These are phyloP conservation scores for Salminus brasiliensis DNA, from an alignment of 2,113 vertebrate genomes.

Conservation along the genomic window DNA sequence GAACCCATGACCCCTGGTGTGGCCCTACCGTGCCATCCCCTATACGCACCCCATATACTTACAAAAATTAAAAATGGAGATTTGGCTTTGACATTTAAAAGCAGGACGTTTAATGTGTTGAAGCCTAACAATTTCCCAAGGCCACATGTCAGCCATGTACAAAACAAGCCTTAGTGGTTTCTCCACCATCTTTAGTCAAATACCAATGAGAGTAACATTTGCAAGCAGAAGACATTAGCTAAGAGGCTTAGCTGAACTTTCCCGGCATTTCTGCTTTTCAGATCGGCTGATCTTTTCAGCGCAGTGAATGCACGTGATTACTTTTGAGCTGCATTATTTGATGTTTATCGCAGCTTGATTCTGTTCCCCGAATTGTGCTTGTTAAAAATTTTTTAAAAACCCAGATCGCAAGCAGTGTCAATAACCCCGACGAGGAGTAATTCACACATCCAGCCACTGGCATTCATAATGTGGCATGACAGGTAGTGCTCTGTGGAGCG, in stretches of 20 bases:
- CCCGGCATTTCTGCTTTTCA: not conserved
- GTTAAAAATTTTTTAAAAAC: conserved; percentile 16
- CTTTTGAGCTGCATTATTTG: conserved; percentile 20
- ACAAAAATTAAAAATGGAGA: not conserved
- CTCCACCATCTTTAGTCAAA: not conserved
- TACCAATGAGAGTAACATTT: not conserved
- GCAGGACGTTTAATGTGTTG: not conserved
- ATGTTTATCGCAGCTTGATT: conserved; percentile 6
- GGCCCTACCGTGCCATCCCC: no score
- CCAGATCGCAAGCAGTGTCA: conserved; percentile 37
- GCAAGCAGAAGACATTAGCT: not conserved
- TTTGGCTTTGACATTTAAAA: not conserved
- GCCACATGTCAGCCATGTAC: not conserved
- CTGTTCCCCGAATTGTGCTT: conserved; percentile 26
- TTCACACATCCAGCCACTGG: conserved; percentile 35
- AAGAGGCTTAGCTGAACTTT: conserved; percentile 9
- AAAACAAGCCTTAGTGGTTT: not conserved
- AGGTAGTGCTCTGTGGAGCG: conserved; percentile 30
- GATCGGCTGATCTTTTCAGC: conserved; percentile 32
- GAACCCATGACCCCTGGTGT: no score
- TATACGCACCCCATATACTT: no score
- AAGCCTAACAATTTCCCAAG: not conserved
- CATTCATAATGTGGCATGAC: conserved; percentile 35
- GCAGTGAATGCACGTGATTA: conserved; percentile 41
- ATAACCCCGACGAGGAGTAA: conserved; percentile 29